Evolutionary conservation across 2,113 vertebrate species (phyloP).

Genomic region (Suricata suricatta): DNA sequence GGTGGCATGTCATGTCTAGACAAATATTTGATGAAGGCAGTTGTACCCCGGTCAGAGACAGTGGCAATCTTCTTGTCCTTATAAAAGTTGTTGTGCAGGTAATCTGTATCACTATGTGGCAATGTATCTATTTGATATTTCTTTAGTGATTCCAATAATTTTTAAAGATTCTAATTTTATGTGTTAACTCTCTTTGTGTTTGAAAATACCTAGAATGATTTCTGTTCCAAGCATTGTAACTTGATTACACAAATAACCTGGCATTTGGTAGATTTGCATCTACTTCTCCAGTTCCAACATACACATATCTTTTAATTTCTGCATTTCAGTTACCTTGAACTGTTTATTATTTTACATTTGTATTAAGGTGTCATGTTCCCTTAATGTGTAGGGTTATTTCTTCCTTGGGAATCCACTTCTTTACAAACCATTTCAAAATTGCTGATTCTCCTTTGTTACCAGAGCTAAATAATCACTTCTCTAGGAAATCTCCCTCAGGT

Average conservation of each 20-base stretch:
- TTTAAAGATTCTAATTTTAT: not conserved
- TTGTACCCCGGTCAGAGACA: not conserved
- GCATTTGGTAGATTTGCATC: not conserved
- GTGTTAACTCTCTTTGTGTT: not conserved
- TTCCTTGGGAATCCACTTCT: not conserved
- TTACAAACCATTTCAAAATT: not conserved
- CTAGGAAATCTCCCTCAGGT: not conserved
- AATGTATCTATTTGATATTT: not conserved
- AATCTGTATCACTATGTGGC: too few species aligned
- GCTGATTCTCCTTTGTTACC: not conserved
- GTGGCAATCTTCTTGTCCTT: not conserved
- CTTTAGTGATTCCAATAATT: not conserved
- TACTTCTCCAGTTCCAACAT: not conserved
- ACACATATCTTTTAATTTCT: not conserved
- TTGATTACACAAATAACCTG: not conserved
- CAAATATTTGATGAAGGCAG: not conserved
- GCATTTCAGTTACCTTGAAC: not conserved
- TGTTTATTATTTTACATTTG: not conserved
- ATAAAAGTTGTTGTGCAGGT: not conserved
- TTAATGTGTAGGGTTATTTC: not conserved
- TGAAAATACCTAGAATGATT: not conserved
- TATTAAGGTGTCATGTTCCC: not conserved
- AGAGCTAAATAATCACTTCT: not conserved
- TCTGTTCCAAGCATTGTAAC: not conserved
- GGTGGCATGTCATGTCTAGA: not conserved